Conservation (phyloP, 1,140 invertebrate species). For the Cotesia typhae region DNA sequence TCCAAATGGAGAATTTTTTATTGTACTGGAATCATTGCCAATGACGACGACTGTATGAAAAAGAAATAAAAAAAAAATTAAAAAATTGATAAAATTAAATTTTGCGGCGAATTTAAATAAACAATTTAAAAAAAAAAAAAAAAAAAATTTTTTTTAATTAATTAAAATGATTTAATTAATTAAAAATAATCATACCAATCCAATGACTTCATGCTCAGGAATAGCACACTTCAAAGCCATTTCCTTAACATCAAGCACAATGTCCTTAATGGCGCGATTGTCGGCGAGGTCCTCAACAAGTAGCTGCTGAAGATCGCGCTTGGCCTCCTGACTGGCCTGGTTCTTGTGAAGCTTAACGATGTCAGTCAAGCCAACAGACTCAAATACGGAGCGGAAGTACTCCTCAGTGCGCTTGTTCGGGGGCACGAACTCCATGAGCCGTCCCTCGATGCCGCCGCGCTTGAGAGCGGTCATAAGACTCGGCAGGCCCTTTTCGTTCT, state of each 20-base stretch:
- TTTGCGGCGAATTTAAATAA: too few relatives aligned
- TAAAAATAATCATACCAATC: conserved; percentile 69
- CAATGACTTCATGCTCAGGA: conserved; percentile 88
- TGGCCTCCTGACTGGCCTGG: conserved; percentile 86
- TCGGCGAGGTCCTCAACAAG: conserved; percentile 85
- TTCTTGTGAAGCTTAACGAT: conserved; percentile 91
- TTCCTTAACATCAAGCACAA: conserved; percentile 85
- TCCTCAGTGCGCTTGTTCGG: conserved; percentile 91
- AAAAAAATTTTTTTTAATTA: too few relatives aligned
- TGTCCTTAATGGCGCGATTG: conserved; percentile 81
- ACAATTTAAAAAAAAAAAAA: too few relatives aligned
- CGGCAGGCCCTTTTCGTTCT: conserved; percentile 87
- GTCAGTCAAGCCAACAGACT: conserved; percentile 84
- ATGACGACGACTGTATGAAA: too few relatives aligned
- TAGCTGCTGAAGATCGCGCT: conserved; percentile 79
- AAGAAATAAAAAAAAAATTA: too few relatives aligned
- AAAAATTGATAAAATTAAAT: too few relatives aligned
- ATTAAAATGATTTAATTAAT: too few relatives aligned
- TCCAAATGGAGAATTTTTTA: too few relatives aligned
- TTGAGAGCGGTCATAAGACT: conserved; percentile 88
- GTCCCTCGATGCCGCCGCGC: conserved; percentile 87
- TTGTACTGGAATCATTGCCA: too few relatives aligned
- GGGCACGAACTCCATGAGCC: conserved; percentile 90
- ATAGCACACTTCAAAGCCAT: conserved; percentile 82
- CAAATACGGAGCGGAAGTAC: conserved; percentile 84